These are phyloP conservation scores for Eleginops maclovinus DNA, from an alignment of 2,113 vertebrate genomes.

Conservation along the genomic window DNA sequence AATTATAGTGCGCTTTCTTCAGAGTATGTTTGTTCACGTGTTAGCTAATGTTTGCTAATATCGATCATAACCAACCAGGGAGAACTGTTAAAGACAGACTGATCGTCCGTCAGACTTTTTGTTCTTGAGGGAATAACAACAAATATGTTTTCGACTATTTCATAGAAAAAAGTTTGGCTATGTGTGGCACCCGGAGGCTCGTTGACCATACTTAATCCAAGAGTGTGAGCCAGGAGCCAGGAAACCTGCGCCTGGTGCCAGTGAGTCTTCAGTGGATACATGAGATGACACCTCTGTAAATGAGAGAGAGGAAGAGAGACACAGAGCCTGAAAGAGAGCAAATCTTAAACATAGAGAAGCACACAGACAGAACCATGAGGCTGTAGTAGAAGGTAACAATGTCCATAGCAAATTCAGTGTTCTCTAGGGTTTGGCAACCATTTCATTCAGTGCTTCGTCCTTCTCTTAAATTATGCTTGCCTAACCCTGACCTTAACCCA, in stretches of 20 bases:
- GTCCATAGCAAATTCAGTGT: not conserved
- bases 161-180: not conserved
- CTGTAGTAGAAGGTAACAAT: not conserved
- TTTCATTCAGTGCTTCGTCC: not conserved
- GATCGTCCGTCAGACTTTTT: not conserved
- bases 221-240: conserved; percentile 34
- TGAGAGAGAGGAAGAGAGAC: conserved; percentile 17
- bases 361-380: not conserved
- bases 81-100: not conserved
- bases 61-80: not conserved
- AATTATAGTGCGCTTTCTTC: too few species aligned
- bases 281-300: conserved; percentile 49
- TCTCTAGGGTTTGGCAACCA: not conserved
- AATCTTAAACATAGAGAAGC: not conserved
- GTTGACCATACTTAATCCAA: conserved; percentile 25
- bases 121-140: not conserved
- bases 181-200: not conserved
- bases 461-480: not conserved
- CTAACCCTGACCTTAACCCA: not conserved
- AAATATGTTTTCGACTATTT: not conserved
- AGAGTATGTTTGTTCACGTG: not conserved
- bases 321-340: not conserved
- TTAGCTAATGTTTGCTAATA: not conserved
- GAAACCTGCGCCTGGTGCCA: conserved; percentile 65
- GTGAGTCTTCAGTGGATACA: conserved; percentile 51